Evolutionary conservation across 1,140 invertebrate species (phyloP), one percentile per base, ranked within the genome.

Genomic region (Platyura marginata): DNA sequence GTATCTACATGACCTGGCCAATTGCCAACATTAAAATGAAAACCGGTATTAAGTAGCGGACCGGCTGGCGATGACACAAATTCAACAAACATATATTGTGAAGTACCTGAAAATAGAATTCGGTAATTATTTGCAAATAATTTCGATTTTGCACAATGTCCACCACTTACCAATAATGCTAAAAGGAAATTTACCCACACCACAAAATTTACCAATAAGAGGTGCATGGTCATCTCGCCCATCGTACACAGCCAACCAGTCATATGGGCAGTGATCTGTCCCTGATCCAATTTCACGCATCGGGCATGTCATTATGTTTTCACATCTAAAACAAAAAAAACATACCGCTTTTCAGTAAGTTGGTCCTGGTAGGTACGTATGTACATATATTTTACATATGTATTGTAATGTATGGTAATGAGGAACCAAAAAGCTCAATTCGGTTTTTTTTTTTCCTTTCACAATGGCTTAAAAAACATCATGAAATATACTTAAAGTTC

Each of bases 241-340:
- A 53, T 93, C 89, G 66, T 89, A 91, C 37, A 93, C 82, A 42
- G 75, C 72, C 43, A 93, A 80, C 63, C 86, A 90, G 57, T 93
- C 89, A 61, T 81, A 89, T 0, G 86, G 87, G 57, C 89, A 93
- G 51, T 87, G 81, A 49, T 86, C 77, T 34, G 79, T 72, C 32
- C 81, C 82, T 46, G 83, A 86, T 25, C 80, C 83, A 35, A 90
- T 86, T 1, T 85, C 84, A 46, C 86, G 69, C 75, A 92, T 90
- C 11, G 88, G 88, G 55, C 89, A 93, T 2, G 87, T 87, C 78
- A 93, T 89, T 46, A 91, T 86, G 58, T 91, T 91, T 58, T 92
- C 88, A 56, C 89, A 93, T 40, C 59, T 61, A 48, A 13, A 20
- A 43, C 1, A 13, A 29, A 29, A 29, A 29, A 29, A n/a, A n/a